phyloP scores from a whole-genome alignment of 2,797 vertebrate species.

The Chromobotia macracanthus region DNA sequence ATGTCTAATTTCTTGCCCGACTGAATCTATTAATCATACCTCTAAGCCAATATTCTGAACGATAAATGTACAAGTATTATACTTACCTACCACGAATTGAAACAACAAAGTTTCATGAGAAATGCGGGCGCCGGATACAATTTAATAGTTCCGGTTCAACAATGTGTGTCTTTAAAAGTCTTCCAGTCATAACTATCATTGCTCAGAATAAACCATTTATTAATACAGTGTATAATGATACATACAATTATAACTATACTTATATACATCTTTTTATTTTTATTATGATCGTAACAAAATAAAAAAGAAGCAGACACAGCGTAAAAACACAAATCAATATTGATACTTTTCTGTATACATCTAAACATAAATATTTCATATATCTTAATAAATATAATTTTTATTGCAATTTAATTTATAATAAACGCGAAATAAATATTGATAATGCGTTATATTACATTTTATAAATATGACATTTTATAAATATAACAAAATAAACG shows the following conservation, averaged over 20 bases:
- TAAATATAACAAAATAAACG: background rate
- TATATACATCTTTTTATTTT: background rate
- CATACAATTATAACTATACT: background rate
- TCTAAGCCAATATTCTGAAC: background rate
- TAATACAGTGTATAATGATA: background rate
- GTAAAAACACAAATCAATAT: background rate
- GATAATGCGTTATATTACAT: background rate
- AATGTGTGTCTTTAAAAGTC: constrained; percentile 7
- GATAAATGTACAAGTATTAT: background rate
- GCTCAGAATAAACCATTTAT: background rate
- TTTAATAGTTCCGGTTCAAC: constrained; percentile 32
- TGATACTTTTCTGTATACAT: background rate
- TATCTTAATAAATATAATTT: too few relatives aligned
- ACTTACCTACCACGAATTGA: constrained; percentile 30
- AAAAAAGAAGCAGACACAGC: background rate
- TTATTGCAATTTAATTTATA: too few relatives aligned
- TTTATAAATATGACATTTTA: background rate
- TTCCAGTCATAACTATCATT: background rate
- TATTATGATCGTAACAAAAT: background rate
- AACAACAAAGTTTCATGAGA: constrained; percentile 15
- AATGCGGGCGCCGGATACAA: background rate
- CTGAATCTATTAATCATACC: background rate
- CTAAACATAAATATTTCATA: background rate
- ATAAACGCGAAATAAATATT: too few relatives aligned
- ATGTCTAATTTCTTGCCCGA: background rate